Evolutionary conservation across 2,888 invertebrate genomes (phyloP), one percentile per base, ranked within the genome.

Genomic region (Eupeodes luniger): DNA sequence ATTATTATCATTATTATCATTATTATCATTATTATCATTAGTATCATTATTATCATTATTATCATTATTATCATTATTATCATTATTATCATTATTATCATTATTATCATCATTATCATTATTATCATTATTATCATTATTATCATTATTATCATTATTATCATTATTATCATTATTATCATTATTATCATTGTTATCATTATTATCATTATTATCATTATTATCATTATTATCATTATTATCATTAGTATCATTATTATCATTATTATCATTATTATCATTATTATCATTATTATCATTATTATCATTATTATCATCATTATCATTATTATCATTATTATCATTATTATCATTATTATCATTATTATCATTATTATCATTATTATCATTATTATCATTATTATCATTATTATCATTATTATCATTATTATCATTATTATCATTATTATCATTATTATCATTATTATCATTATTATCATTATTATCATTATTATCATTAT

Each of bases 31-130:
- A 62, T 62, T 36, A 62, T 62, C 27, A 62, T 40, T 36, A 36
- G 36, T 36, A 62, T 62, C 27, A 62, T 62, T 36, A 62, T 62
- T 36, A 62, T 62, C 27, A 62, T 62, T 36, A 36, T 62, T 36
- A 62, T 62, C 27, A 36, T 62, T 36, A 62, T 62, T 36, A 62
- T 62, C 27, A 62, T 62, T 36, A 62, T 62, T 36, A 62, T 62
- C 27, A 62, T 62, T 36, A 62, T 62, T 5, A 62, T 44, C 27
- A 62, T 36, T 36, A 62, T n/a, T 36, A 62, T 36, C 27, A 62
- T 5, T 36, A 62, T 61, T 34, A 61, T 61, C 19, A 61, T 61
- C 19, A 61, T 61, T 34, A 61, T 61, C 19, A 61, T 61, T 34
- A 61, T 61, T 34, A 61, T 61, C 19, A 27, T 61, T 34, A 61